Evolutionary conservation across 2,888 invertebrate species (phyloP), one percentile per base, ranked within the genome.

Genomic region (Ptilodon capucinus): DNA sequence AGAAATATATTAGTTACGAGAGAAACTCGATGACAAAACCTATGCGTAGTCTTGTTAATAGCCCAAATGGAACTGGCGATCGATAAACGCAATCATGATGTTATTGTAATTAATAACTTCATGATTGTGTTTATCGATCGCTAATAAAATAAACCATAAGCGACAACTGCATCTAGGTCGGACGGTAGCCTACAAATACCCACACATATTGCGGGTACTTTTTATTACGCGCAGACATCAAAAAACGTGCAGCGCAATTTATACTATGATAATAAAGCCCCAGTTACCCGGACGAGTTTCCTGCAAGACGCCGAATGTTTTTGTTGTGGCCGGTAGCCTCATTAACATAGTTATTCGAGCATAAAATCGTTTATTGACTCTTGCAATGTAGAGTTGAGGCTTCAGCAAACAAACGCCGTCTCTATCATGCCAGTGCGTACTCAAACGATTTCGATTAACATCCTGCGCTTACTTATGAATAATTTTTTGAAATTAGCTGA

Each of bases 281-380:
- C 46, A 47, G 39, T 55, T 54, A 54, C 46, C 46, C 46, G 40
- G 48, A 50, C 64, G 56, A 72, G 62, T 60, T 57, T 59, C 58
- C 64, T 44, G 44, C 45, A 68, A 72, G 74, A 68, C 60, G 58
- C 48, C 58, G 54, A 64, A 66, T 77, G 78, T 81, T 83, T 81
- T 84, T 84, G 76, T 80, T 81, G 67, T 71, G 70, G 64, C 70
- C 65, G 60, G 59, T 49, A 51, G 58, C 61, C 60, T 68, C 64
- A 87, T 86, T 86, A 84, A 63, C 85, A 86, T 84, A 85, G 79
- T 83, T 82, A 82, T 82, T 84, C 78, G 69, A 73, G 79, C 84
- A 76, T 84, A 68, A 82, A 85, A 84, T 79, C 71, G 76, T 79
- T 80, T 82, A 79, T 81, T 82, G 79, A 80, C 79, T 76, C 64